Percentiles rank a stretch among this genome's conserved stretches.
These are phyloP conservation scores for Cyanistes caeruleus DNA, from an alignment of 2,113 vertebrate genomes.

Conservation along the genomic window DNA sequence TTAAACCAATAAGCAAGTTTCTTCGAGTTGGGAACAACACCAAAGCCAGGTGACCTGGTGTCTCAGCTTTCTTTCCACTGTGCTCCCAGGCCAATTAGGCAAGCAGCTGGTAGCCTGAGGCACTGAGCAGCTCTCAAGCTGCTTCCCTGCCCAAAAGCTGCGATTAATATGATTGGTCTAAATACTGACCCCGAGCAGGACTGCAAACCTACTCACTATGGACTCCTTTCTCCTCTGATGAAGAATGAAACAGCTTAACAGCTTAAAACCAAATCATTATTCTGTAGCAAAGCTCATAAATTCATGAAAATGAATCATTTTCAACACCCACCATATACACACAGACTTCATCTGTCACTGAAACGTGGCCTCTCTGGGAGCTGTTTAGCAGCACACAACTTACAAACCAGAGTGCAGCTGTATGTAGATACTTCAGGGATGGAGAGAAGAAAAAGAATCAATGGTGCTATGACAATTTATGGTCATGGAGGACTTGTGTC, in stretches of 20 bases:
- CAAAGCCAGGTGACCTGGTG: not conserved
- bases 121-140: not conserved
- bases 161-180: not conserved
- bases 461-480: not conserved
- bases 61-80: not conserved
- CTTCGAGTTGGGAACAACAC: not conserved
- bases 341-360: not conserved
- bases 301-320: conserved; percentile 1
- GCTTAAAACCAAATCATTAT: not conserved
- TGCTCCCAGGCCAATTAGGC: not conserved
- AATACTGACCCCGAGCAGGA: not conserved
- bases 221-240: not conserved
- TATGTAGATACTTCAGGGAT: not conserved
- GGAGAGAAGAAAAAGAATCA: not conserved
- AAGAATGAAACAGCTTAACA: not conserved
- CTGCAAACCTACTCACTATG: not conserved
- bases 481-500: not conserved
- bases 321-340: not conserved
- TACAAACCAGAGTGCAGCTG: not conserved
- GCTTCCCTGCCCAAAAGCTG: not conserved
- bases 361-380: not conserved
- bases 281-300: not conserved
- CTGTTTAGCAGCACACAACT: not conserved
- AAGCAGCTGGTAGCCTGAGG: conserved; percentile 22
- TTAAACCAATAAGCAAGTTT: not conserved